These are phyloP conservation scores for Marmota monax DNA, from an alignment of 2,113 vertebrate genomes.

Conservation along the genomic window DNA sequence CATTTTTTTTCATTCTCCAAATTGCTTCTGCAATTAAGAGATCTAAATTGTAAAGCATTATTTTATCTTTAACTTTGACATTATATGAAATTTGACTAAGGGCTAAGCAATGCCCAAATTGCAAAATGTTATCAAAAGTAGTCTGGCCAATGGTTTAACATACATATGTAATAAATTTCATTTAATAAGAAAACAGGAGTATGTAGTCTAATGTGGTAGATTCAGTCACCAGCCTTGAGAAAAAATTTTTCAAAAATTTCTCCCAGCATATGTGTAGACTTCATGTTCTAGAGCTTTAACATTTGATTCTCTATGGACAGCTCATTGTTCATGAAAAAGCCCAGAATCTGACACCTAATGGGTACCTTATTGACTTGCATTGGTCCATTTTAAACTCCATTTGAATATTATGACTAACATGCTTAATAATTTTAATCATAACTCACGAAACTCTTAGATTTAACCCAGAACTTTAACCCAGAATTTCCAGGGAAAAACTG, in stretches of 20 bases:
- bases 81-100: background rate
- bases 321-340: background rate
- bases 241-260: background rate
- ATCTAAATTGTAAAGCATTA: background rate
- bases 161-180: background rate
- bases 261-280: background rate
- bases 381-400: background rate
- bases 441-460: background rate
- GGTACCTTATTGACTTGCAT: background rate
- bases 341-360: background rate
- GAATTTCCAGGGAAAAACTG: background rate
- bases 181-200: background rate
- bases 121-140: constrained; percentile 8
- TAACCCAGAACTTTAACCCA: background rate
- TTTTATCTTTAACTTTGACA: constrained; percentile 32
- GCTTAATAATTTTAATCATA: background rate
- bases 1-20: background rate
- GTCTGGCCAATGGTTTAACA: background rate
- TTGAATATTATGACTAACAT: background rate
- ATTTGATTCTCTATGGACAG: background rate
- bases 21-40: background rate
- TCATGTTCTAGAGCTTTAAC: background rate
- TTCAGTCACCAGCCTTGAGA: background rate
- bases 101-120: background rate
- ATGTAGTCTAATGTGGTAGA: background rate